A percentile compares a stretch with the other conserved stretches of the same genome.
Evolutionary conservation across 2,113 vertebrate species (phyloP).

Genomic region (Hoplias malabaricus): DNA sequence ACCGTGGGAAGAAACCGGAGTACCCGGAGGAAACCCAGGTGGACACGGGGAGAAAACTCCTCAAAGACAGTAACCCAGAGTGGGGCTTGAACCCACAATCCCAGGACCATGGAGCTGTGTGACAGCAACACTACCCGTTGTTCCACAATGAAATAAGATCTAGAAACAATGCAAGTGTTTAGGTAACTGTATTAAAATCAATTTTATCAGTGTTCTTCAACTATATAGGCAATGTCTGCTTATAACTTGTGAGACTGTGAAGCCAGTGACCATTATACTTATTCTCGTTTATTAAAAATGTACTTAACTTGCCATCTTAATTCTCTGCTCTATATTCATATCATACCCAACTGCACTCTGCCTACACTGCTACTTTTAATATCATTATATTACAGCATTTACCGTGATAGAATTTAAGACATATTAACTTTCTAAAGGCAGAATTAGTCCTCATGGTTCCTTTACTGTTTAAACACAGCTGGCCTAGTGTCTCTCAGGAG

Average conservation of each 20-base stretch:
- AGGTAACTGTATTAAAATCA: too few relatives aligned
- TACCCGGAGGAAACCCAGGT: too few relatives aligned
- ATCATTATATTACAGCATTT: not conserved
- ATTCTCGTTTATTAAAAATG: not conserved
- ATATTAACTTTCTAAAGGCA: not conserved
- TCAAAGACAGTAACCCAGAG: too few relatives aligned
- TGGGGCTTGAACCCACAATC: too few relatives aligned
- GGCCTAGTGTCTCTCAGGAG: not conserved
- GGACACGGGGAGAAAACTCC: too few relatives aligned
- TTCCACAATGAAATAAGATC: too few relatives aligned
- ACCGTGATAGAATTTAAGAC: not conserved
- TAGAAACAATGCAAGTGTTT: too few relatives aligned
- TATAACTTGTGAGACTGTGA: not conserved
- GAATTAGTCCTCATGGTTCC: not conserved
- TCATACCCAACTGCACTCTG: not conserved
- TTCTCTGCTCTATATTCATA: not conserved
- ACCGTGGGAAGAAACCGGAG: too few relatives aligned
- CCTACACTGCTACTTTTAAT: not conserved
- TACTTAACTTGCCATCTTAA: not conserved
- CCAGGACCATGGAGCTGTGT: too few relatives aligned
- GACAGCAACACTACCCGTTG: too few relatives aligned
- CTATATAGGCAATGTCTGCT: not conserved
- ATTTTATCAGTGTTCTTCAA: not conserved
- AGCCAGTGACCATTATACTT: not conserved
- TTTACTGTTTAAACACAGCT: not conserved